phyloP scores from a whole-genome alignment of 30 jellyfish, hydroid and myxozoan species.

The Phacellophora camtschatica region DNA sequence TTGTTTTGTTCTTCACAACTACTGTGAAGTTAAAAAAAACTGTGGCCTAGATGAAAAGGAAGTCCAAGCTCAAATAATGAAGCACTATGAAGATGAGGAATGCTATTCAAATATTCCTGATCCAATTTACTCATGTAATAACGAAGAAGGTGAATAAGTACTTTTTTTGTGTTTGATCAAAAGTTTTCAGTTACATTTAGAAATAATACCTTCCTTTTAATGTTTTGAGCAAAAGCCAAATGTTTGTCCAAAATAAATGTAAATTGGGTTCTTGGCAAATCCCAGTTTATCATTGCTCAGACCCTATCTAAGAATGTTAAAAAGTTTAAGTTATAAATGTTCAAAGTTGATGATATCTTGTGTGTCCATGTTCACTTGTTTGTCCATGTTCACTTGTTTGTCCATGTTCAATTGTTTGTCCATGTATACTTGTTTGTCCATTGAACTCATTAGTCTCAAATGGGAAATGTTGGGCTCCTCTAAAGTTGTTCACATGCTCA shows the following conservation, averaged over 20 bases:
- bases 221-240: too few species aligned
- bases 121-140: conserved; percentile 30
- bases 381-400: not conserved
- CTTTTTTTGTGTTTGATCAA: too few species aligned
- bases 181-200: not conserved
- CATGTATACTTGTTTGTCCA: not conserved
- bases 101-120: conserved; percentile 7
- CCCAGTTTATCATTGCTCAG: not conserved
- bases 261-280: not conserved
- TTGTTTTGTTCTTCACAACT: conserved; percentile 71
- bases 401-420: too few species aligned
- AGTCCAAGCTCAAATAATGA: conserved; percentile 19
- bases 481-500: conserved; percentile 14
- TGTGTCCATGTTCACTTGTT: conserved; percentile 2
- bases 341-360: conserved; percentile 9
- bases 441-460: not conserved
- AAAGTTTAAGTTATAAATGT: not conserved
- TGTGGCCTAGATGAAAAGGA: conserved; percentile 22
- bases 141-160: conserved; percentile 19
- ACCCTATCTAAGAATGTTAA: not conserved
- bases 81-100: conserved; percentile 18
- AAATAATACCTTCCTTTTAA: not conserved
- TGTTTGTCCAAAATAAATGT: not conserved
- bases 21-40: conserved; percentile 37
- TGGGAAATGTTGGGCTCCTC: conserved; percentile 3